Conservation (phyloP, 2,113 vertebrate species). For the Fregetta grallaria region DNA sequence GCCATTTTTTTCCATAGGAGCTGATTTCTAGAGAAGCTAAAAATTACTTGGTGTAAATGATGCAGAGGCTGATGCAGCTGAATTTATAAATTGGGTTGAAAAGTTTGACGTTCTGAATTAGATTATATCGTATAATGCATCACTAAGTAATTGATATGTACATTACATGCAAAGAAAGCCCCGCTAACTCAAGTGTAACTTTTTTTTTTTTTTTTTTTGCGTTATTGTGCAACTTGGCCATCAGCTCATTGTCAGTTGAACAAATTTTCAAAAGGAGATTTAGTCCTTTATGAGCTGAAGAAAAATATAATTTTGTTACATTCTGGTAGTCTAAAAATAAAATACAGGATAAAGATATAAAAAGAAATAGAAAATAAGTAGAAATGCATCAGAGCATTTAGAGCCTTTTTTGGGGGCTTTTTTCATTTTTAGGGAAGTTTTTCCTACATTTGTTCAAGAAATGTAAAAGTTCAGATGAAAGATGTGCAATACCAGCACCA, state of each 20-base stretch:
- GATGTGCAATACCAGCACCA: neutral
- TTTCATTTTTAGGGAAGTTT: constrained; percentile 4
- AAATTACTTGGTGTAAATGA: constrained; percentile 55
- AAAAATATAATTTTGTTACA: constrained; percentile 7
- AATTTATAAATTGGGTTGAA: constrained; percentile 58
- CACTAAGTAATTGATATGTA: constrained; percentile 58
- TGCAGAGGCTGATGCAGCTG: constrained; percentile 46
- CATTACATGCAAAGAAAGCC: constrained; percentile 36
- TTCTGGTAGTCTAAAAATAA: constrained; percentile 6
- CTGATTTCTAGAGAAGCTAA: constrained; percentile 43
- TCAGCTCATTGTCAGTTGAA: constrained; percentile 9
- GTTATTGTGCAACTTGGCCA: constrained; percentile 33
- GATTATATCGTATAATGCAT: constrained; percentile 40
- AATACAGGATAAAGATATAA: neutral
- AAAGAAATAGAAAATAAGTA: neutral
- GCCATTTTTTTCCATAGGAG: constrained; percentile 1
- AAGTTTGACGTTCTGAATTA: constrained; percentile 59
- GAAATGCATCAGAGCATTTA: neutral
- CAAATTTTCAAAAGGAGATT: constrained; percentile 28
- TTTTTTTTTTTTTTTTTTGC: neutral
- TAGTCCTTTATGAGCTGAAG: constrained; percentile 6
- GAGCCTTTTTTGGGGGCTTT: neutral
- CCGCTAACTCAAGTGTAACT: constrained; percentile 8
- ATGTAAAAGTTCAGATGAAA: neutral
- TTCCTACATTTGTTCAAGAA: neutral